Percentiles rank a stretch among this genome's conserved stretches.
These are phyloP conservation scores for Apotomis capreana DNA, from an alignment of 2,888 invertebrate species.

Conservation along the genomic window DNA sequence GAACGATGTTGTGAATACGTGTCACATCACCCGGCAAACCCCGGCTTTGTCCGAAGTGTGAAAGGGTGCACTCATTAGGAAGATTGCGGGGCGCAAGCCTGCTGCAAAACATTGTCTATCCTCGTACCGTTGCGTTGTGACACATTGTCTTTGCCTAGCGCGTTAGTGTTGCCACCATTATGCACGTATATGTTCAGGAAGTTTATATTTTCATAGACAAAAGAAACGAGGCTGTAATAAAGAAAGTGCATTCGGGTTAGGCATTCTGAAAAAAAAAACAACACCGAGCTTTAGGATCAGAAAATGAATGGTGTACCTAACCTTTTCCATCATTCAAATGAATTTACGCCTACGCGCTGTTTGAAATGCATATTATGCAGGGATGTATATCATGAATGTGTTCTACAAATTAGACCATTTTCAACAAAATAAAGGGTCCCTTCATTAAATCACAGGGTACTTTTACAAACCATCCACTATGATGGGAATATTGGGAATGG, in stretches of 20 bases:
- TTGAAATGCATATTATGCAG: too few species aligned
- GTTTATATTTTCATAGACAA: constrained; percentile 66
- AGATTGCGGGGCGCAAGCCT: constrained; percentile 79
- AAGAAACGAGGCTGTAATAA: constrained; percentile 67
- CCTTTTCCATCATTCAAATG: constrained; percentile 6
- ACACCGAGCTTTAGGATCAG: constrained; percentile 35
- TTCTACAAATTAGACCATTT: too few species aligned
- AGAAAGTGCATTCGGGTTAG: constrained; percentile 73
- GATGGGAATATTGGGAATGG: not conserved
- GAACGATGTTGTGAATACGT: constrained; percentile 70
- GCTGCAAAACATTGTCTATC: constrained; percentile 71
- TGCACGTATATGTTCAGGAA: constrained; percentile 67
- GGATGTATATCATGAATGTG: too few species aligned
- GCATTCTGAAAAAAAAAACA: constrained; percentile 58
- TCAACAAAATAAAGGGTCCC: too few species aligned
- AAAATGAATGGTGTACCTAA: not conserved
- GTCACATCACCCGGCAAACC: constrained; percentile 80
- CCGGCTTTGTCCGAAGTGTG: constrained; percentile 78
- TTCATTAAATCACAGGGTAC: too few species aligned
- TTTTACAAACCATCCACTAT: not conserved
- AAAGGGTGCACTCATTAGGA: constrained; percentile 83
- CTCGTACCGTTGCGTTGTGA: constrained; percentile 56
- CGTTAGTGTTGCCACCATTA: constrained; percentile 66
- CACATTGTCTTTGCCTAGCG: constrained; percentile 67
- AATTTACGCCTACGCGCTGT: not conserved